Evolutionary conservation across 30 jellyfish, hydroid and myxozoan species (phyloP), one percentile per base, ranked within the genome.

Genomic region (Rhopilema esculentum): DNA sequence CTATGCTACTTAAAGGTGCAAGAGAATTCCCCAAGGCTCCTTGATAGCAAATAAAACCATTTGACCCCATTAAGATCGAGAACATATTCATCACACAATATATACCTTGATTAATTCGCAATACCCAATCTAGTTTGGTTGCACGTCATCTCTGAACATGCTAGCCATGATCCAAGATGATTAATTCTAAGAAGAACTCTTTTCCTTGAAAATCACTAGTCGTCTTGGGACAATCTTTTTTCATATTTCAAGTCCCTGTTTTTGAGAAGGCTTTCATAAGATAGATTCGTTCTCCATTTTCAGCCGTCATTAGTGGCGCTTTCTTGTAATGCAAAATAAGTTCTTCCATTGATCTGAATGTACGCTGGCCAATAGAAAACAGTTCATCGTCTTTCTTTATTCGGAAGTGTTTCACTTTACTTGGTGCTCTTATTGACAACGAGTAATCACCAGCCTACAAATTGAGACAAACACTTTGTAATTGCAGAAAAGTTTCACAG

Each of bases 401-500:
- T 75, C 91, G 77, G 85, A 94, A 94, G 30, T 94, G 98, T 64
- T 94, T 94, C 49, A 82, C 93, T 31, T 97, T 90, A 65, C 80
- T 89, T 31, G 96, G 95, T 0, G 97, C 91, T 30, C 88, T 81
- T 82, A 94, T 77, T 27, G 98, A 94, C 81, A 94, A 49, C 22
- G 98, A 94, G 66, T 49, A 94, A 67, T 94, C 97, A 50, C 97
- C 98, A 64, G 91, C 82, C 98, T 94, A 72, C 50, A 83, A 30
- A 16, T 51, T 19, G 74, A 91, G 1, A 26, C 1, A 33, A 27
- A 31, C 17, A 75, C 27, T 4, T 74, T 0, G 32, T 16, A 33
- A 52, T 29, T 27, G 19, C 52, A 0, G 63, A n/a, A n/a, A n/a
- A n/a, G n/a, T n/a, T n/a, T n/a, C n/a, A n/a, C n/a, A n/a, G n/a